A percentile compares a stretch with the other conserved stretches of the same genome.
Conservation (phyloP, 1,140 invertebrate genomes). For the Phortica variegata region DNA sequence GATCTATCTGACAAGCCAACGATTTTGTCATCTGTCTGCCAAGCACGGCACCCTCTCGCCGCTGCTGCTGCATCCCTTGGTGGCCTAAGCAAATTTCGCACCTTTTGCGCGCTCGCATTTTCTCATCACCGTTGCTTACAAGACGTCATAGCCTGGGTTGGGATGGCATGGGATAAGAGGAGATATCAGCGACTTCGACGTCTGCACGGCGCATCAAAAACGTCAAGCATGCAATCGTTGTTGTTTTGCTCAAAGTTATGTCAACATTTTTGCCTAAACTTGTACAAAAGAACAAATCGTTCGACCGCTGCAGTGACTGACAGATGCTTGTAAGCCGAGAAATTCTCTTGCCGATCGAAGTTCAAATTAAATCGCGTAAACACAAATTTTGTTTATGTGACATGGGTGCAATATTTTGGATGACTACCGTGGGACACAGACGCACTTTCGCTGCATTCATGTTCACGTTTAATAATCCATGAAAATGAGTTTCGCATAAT, state of each 20-base stretch:
- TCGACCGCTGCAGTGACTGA: constrained; percentile 21
- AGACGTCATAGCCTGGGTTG: constrained; percentile 23
- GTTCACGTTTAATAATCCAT: constrained; percentile 43
- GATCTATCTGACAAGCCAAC: too few species aligned
- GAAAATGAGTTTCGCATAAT: constrained; percentile 14
- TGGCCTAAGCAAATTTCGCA: constrained; percentile 29
- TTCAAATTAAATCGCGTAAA: constrained; percentile 53
- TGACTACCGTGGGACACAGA: constrained; percentile 18
- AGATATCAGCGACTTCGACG: constrained; percentile 30
- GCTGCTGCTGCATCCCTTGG: constrained; percentile 29
- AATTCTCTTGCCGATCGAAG: constrained; percentile 53
- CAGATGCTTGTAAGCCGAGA: constrained; percentile 19
- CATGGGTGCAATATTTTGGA: constrained; percentile 36
- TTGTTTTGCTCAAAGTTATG: constrained; percentile 56
- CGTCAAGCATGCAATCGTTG: too few species aligned
- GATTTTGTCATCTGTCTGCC: constrained; percentile 13
- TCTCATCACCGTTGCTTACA: too few species aligned
- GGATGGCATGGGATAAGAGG: constrained; percentile 30
- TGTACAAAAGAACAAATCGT: constrained; percentile 4
- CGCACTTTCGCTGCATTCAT: constrained; percentile 1
- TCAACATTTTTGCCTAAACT: constrained; percentile 38
- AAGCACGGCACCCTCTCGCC: too few species aligned
- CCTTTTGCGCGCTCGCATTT: too few species aligned
- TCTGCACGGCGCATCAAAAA: too few species aligned
- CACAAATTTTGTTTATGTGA: constrained; percentile 55